Conservation (phyloP, 2,797 vertebrate species). For the Sebastes miniatus region DNA sequence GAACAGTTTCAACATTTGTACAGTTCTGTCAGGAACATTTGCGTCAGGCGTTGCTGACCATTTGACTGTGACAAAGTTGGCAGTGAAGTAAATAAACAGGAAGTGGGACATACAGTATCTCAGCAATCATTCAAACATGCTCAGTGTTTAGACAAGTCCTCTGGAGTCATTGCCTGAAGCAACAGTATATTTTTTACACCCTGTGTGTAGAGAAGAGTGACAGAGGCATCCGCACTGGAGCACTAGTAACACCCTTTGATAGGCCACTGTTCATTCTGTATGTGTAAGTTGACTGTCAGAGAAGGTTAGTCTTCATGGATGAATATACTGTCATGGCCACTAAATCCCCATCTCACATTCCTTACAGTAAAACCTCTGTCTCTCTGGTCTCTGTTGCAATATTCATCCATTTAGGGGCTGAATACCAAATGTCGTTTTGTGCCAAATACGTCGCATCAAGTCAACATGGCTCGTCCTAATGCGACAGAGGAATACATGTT, state of each 20-base stretch:
- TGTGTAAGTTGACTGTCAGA: background rate
- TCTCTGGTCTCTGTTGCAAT: conserved; percentile 6
- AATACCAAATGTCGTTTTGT: background rate
- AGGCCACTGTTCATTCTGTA: background rate
- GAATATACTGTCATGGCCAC: background rate
- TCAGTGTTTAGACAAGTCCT: background rate
- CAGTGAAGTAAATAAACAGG: conserved; percentile 3
- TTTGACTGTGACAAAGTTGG: conserved; percentile 6
- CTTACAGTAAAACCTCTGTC: background rate
- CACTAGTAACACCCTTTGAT: background rate
- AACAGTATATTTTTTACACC: background rate
- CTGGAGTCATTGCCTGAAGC: background rate
- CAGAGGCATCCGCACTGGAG: background rate
- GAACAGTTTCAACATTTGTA: conserved; percentile 4
- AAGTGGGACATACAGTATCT: conserved; percentile 6
- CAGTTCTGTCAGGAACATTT: background rate
- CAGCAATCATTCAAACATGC: background rate
- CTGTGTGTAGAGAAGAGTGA: background rate
- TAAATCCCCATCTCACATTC: background rate
- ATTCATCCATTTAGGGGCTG: conserved; percentile 17
- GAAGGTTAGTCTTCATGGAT: background rate
- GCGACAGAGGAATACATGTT: background rate
- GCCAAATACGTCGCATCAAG: conserved; percentile 9
- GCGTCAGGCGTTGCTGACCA: background rate
- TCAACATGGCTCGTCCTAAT: conserved; percentile 1